Evolutionary conservation across 2,888 invertebrate species (phyloP).

Genomic region (Amphimallon solstitiale): DNA sequence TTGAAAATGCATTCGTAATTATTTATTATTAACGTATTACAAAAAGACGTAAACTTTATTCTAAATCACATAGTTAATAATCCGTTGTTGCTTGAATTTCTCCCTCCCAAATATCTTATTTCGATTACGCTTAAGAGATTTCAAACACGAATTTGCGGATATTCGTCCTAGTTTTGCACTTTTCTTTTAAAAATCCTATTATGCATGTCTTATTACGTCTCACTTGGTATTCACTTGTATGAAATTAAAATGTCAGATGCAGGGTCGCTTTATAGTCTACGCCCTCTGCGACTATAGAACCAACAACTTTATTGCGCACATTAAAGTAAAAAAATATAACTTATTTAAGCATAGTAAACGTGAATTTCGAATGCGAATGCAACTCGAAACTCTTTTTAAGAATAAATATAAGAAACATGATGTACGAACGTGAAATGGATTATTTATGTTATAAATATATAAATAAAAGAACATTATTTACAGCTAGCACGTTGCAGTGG

Average conservation of each 20-base stretch:
- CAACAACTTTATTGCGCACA: conserved; percentile 17
- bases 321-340: conserved; percentile 22
- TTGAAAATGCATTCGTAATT: too few species aligned
- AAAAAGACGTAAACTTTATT: too few species aligned
- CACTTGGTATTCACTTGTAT: conserved; percentile 15
- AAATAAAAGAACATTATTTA: too few species aligned
- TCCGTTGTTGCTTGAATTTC: too few species aligned
- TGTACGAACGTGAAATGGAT: too few species aligned
- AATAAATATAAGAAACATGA: too few species aligned
- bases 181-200: conserved; percentile 22
- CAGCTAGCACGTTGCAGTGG: too few species aligned
- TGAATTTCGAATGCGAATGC: neutral
- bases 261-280: conserved; percentile 12
- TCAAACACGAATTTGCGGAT: neutral
- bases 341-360: conserved; percentile 6
- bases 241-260: conserved; percentile 31
- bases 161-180: conserved; percentile 14
- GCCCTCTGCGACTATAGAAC: neutral
- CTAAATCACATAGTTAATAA: too few species aligned
- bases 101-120: too few species aligned
- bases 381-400: neutral
- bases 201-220: conserved; percentile 8
- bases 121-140: too few species aligned
- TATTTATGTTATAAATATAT: too few species aligned
- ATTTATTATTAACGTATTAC: too few species aligned